Evolutionary conservation across 2,888 invertebrate species (phyloP).

Genomic region (Catocala sponsa): DNA sequence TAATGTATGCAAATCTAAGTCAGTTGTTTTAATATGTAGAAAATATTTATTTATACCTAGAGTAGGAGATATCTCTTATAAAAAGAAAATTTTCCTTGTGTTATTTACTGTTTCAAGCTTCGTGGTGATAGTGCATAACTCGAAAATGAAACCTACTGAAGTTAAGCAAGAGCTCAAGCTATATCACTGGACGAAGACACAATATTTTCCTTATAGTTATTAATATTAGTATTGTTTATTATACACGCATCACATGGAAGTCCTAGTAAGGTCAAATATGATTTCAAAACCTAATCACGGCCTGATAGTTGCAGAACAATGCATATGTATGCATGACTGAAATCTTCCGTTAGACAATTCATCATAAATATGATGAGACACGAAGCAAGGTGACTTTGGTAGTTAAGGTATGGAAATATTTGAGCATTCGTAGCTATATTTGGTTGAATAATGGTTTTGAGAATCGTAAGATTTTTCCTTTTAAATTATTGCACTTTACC

Average conservation of each 20-base stretch:
- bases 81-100: too few species aligned
- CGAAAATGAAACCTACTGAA: too few species aligned
- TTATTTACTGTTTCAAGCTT: too few species aligned
- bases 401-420: conserved; percentile 24
- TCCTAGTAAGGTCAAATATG: conserved; percentile 25
- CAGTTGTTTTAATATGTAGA: too few species aligned
- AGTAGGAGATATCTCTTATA: too few species aligned
- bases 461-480: too few species aligned
- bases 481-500: too few species aligned
- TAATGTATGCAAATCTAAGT: too few species aligned
- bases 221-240: conserved; percentile 4
- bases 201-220: background rate
- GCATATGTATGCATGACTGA: conserved; percentile 41
- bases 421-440: conserved; percentile 1
- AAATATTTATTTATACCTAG: too few species aligned
- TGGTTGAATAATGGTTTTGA: background rate
- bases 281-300: conserved; percentile 42
- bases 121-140: too few species aligned
- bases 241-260: background rate
- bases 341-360: conserved; percentile 47
- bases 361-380: conserved; percentile 40
- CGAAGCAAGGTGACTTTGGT: conserved; percentile 39
- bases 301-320: conserved; percentile 42
- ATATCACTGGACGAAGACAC: too few species aligned
- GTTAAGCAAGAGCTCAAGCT: too few species aligned